Base-by-base conservation (phyloP, 2,888 invertebrate genomes). In the Caenorhabditis sp. region DNA sequence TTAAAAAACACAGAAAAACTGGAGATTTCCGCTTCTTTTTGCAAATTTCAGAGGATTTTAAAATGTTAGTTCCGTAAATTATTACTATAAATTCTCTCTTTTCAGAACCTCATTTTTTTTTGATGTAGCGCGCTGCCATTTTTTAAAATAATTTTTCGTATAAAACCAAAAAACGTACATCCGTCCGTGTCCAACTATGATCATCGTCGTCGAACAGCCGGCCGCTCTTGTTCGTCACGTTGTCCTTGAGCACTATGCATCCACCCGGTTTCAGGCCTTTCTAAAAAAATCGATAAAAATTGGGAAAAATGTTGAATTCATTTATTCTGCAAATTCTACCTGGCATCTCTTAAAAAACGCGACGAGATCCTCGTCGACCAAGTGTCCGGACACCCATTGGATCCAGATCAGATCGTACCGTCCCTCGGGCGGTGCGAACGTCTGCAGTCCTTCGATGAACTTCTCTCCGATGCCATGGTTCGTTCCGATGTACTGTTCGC, bases 321-420 rank as follows among this genome's bases (percentile, higher is more conserved):
- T 13, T 40, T 13, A 11, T 2, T 40, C 40, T 88, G 65, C 53
- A 86, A 67, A 22, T 69, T 71, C 68, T 62, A 88, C 86, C 88
- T 91, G 91, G 89, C 94, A 94, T 56, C 94, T 84, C 67, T 91
- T 83, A 55, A 94, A 92, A 88, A 94, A 97, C 22, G 93, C 92
- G 26, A 96, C 92, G 51, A 98, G 94, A 93, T 98, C 95, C 11
- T 94, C 94, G 92, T 98, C 96, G 2, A 95, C 95, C 56, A 98
- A 93, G 92, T 97, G 95, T 0, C 96, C 95, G 20, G 96, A 92
- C 9, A 98, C 97, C 98, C 98, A 99, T 92, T 98, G 98, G 88
- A 95, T 95, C 98, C 98, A 98, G 88, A 98, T 95, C 11, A 97
- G 93, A 92, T 98, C 97, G 92, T 98, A 99, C 82, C 83, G 94